phyloP scores from a whole-genome alignment of 2,797 vertebrate species.

The Tiaroga cobitis region DNA sequence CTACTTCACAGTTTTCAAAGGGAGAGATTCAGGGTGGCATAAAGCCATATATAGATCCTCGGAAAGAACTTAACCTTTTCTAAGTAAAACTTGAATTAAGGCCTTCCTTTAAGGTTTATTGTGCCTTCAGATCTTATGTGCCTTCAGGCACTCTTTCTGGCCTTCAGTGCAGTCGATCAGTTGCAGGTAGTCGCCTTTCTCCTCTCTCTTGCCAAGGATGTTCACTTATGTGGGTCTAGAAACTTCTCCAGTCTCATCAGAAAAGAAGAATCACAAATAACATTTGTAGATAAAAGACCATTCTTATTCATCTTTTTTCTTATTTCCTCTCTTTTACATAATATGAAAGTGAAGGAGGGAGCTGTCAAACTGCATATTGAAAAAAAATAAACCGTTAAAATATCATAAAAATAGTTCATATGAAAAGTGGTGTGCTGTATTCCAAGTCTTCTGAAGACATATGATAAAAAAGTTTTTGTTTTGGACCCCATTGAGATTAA shows the following conservation, averaged over 20 bases:
- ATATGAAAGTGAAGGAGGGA: neutral
- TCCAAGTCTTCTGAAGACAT: neutral
- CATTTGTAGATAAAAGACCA: neutral
- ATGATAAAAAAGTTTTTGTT: neutral
- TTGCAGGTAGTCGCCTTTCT: neutral
- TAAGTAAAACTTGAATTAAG: neutral
- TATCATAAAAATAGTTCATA: neutral
- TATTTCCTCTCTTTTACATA: neutral
- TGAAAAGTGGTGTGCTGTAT: neutral
- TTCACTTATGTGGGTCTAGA: neutral
- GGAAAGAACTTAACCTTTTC: constrained; percentile 16
- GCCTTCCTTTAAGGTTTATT: constrained; percentile 19
- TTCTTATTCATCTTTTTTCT: neutral
- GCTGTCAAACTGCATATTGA: neutral
- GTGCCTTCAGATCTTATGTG: constrained; percentile 17
- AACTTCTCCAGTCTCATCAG: neutral
- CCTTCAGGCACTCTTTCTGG: constrained; percentile 22
- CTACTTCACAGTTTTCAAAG: neutral
- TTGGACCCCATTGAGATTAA: neutral
- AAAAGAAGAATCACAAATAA: constrained; percentile 1
- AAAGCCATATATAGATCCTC: neutral
- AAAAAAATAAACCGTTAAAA: neutral
- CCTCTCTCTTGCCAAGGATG: neutral
- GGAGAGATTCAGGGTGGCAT: constrained; percentile 13
- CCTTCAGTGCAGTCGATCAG: constrained; percentile 7